Base-by-base conservation (phyloP, 2,797 vertebrate genomes). In the Pipistrellus pipistrellus region DNA sequence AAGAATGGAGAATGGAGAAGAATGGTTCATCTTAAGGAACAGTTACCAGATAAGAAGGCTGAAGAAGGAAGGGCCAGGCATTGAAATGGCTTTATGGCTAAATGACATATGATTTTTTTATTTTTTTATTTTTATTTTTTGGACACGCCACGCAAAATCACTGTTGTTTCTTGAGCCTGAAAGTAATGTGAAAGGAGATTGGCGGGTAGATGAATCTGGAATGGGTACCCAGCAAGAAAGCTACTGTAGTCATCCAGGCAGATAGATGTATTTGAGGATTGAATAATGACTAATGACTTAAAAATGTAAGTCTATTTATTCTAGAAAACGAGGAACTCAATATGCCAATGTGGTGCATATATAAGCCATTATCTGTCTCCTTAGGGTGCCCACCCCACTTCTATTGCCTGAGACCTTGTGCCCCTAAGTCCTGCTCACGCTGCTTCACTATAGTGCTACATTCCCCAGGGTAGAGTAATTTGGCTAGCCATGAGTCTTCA, bases 1-100 rank as follows among this genome's bases (percentile, higher is more conserved):
- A 75, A 85, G 86, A 95, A 77, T 53, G 35, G 35, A n/a, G n/a
- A n/a, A n/a, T n/a, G n/a, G 10, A 46, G 25, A 75, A 85, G 86
- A 95, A 77, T 53, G 35, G 35, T 78, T 90, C 30, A 32, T 82
- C 6, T 78, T 82, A 66, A 89, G 68, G 21, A 91, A 73, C 4
- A 53, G 14, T 72, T 72, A 68, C 48, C 25, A 57, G 48, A 13
- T 78, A 69, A 77, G 3, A 27, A 81, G 44, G 11, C 2, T 14
- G 8, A 6, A 12, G 66, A 80, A 78, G 44, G 32, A 3, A 57
- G 1, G 59, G 30, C 17, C 23, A 57, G 66, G 10, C 15, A 21
- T 2, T 66, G 17, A 83, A 89, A 51, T 41, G 38, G 4, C 4
- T 91, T 82, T 82, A 68, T 72, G 13, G 13, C 20, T 80, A 69